Base-by-base conservation (phyloP, 2,797 vertebrate genomes). In the Clamator glandarius region DNA sequence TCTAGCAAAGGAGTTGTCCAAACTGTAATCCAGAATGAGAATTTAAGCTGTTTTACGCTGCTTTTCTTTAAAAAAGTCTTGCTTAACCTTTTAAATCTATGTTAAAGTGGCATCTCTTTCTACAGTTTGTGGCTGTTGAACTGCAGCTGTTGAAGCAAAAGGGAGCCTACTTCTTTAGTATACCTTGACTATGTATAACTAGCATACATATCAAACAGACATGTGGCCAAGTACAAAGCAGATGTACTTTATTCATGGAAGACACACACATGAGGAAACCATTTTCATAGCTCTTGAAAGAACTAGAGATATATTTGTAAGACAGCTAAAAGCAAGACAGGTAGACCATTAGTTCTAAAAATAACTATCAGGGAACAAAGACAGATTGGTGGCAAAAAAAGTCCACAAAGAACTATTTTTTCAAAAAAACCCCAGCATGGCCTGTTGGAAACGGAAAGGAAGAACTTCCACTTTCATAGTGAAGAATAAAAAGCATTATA, bases 1-100 rank as follows among this genome's bases (percentile, higher is more conserved):
- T 95, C 95, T 75, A 92, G 96, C 96, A 96, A 95, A 96, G 96
- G 93, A 95, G 48, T 95, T 96, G 95, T 95, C 95, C 95, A 96
- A 96, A 95, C n/a, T 50, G 89, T 95, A 96, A 96, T 3, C 24
- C 76, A 89, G 68, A 89, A 73, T 36, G 8, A 87, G 28, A 92
- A 77, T 48, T 80, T 23, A 83, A 87, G n/a, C 0, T 3, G 1
- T 69, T 87, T 87, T 52, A 21, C n/a, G 63, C 9, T 48, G 73
- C 4, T 85, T 74, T 83, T 68, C 61, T 58, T 72, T 12, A 15
- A 51, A 83, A 70, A 24, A 31, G 20, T 16, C 9, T 39, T 50
- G 7, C 28, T 82, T 50, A 51, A 46, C 4, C 10, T 83, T 75
- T 54, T 5, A 31, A 75, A 72, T 46, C n/a, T 52, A 17, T 15